A percentile compares a stretch with the other conserved stretches of the same genome.
phyloP scores from a whole-genome alignment of 2,888 invertebrate genomes.

The Drosophila paucipuncta region DNA sequence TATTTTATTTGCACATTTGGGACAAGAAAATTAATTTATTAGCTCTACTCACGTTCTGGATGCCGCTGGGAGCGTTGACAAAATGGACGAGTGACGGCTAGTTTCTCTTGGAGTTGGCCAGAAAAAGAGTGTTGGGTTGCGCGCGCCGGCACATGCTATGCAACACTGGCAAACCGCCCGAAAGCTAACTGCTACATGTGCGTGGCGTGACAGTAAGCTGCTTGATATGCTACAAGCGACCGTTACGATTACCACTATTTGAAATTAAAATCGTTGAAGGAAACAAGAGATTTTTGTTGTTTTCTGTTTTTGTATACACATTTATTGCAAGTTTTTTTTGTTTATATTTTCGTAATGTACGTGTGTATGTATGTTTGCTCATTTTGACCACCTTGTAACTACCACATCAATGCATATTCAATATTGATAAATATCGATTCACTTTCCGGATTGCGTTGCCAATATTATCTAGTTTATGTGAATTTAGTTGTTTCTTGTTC shows the following conservation, averaged over 20 bases:
- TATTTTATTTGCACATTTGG: background rate
- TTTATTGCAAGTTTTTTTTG: conserved; percentile 83
- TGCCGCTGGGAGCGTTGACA: conserved; percentile 90
- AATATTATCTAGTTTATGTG: conserved; percentile 29
- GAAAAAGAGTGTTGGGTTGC: conserved; percentile 26
- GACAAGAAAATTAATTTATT: background rate
- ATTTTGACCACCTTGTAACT: conserved; percentile 70
- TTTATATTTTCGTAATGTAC: conserved; percentile 68
- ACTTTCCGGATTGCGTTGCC: conserved; percentile 28
- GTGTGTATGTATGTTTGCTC: conserved; percentile 57
- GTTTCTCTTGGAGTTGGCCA: conserved; percentile 2
- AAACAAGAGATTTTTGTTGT: background rate
- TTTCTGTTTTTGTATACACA: conserved; percentile 82
- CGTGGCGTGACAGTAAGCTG: background rate
- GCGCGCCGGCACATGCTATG: background rate
- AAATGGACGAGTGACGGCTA: conserved; percentile 83
- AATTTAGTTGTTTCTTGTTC: conserved; percentile 12
- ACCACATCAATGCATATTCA: conserved; percentile 82
- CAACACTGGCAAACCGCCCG: conserved; percentile 4
- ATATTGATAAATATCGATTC: conserved; percentile 42
- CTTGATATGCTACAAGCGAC: background rate
- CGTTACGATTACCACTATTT: conserved; percentile 26
- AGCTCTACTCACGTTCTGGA: conserved; percentile 89
- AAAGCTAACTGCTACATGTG: conserved; percentile 23
- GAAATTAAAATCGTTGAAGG: conserved; percentile 1